Evolutionary conservation across 2,888 invertebrate genomes (phyloP), one percentile per base, ranked within the genome.

Genomic region (Anoplius nigerrimus): DNA sequence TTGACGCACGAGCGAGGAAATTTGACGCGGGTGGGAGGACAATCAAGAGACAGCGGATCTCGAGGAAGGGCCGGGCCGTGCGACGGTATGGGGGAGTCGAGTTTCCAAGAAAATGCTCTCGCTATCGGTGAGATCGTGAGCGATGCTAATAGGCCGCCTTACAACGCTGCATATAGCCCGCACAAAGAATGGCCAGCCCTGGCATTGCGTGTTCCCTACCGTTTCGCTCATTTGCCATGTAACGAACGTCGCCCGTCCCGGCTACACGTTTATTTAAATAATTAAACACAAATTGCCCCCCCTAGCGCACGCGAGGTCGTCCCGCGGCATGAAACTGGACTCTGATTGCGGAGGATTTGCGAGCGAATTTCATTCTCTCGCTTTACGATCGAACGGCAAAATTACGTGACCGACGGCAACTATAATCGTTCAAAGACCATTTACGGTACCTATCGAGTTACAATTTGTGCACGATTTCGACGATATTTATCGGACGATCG

Each of bases 91-190:
- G 45, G 45, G 18, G 55, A 18, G 42, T 45, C 21, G 57, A 56
- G 27, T 69, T 79, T 79, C 80, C 68, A 22, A 69, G 79, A 79
- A 79, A 75, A 75, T 45, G 55, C 63, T 73, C 53, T 58, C 60
- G 91, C 93, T 59, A 92, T 93, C 60, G 93, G 93, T 57, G 90
- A 93, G 57, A 91, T 94, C 86, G 73, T 74, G 77, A 78, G 78
- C 74, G 65, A 82, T 81, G 82, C 75, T 82, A 83, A 82, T 81
- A 72, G 78, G 74, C 57, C 52, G 58, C 34, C 48, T 62, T 53
- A 55, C 78, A 59, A 58, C 56, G 69, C 78, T 75, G 71, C 68
- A 55, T 59, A 61, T 52, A 20, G 16, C 58, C 66, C 68, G 66
- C 74, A 79, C 75, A 80, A 79, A 81, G 81, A 79, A 74, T 72